Percentiles rank a stretch among this genome's conserved stretches.
phyloP scores from a whole-genome alignment of 2,113 vertebrate genomes.

The Rana temporaria region DNA sequence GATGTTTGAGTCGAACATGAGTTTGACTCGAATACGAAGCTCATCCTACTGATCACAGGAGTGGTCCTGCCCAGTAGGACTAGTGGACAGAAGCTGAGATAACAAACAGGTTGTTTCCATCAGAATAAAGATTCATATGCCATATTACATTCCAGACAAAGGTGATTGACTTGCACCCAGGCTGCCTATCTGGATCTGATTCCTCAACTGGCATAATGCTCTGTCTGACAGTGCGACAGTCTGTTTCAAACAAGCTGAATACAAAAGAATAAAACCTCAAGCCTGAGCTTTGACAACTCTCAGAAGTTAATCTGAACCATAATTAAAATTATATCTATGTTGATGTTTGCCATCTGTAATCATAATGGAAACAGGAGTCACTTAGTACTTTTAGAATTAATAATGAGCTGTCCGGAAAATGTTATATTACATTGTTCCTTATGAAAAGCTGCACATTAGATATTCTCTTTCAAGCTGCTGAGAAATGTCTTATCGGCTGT shows the following conservation, averaged over 20 bases:
- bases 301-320: conserved; percentile 3
- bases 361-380: not conserved
- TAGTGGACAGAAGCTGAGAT: no score
- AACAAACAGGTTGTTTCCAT: no score
- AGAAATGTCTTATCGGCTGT: not conserved
- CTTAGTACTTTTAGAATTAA: not conserved
- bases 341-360: conserved; percentile 28
- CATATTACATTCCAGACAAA: not conserved
- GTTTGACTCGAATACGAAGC: no score
- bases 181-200: conserved; percentile 20
- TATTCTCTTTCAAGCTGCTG: not conserved
- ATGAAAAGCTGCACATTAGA: not conserved
- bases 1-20: no score
- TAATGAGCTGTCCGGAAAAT: conserved; percentile 1
- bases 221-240: conserved; percentile 21
- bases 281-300: conserved; percentile 23
- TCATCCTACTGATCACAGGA: no score
- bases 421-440: not conserved
- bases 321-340: conserved; percentile 17
- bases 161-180: conserved; percentile 7
- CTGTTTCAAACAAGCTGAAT: not conserved
- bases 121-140: not conserved
- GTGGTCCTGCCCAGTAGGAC: no score
- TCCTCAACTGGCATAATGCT: not conserved
- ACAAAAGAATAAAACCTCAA: conserved; percentile 21